phyloP scores from a whole-genome alignment of 2,888 invertebrate species.

The Rhingia rostrata region DNA sequence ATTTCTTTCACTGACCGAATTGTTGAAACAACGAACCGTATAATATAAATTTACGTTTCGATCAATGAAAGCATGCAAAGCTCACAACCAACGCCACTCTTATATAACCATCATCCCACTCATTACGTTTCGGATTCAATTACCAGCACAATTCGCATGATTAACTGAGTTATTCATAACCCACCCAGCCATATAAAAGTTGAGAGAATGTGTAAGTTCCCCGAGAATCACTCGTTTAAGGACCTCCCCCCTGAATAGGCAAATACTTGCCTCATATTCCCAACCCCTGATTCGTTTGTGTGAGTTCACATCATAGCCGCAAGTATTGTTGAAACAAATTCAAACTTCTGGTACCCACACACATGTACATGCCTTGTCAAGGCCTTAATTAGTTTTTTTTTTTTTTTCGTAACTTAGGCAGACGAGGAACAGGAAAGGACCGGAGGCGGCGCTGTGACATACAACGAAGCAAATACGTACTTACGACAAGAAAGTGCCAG shows the following conservation, averaged over 20 bases:
- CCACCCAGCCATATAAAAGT: background rate
- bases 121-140: conserved; percentile 43
- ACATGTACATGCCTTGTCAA: conserved; percentile 1
- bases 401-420: background rate
- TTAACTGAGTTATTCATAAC: conserved; percentile 44
- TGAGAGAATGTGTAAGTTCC: background rate
- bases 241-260: conserved; percentile 9
- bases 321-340: background rate
- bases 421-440: background rate
- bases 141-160: conserved; percentile 45
- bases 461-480: conserved; percentile 17
- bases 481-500: conserved; percentile 2
- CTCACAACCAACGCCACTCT: background rate
- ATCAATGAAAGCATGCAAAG: too few relatives aligned
- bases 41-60: too few relatives aligned
- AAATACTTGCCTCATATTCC: background rate
- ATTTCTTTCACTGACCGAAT: too few relatives aligned
- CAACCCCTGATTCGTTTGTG: conserved; percentile 2
- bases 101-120: conserved; percentile 16
- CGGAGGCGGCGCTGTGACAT: background rate
- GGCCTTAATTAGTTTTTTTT: conserved; percentile 47
- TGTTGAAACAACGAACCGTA: too few relatives aligned
- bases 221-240: background rate
- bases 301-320: conserved; percentile 1
- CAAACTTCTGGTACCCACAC: conserved; percentile 20